A percentile compares a stretch with the other conserved stretches of the same genome.
Evolutionary conservation across 2,888 invertebrate species (phyloP).

Genomic region (Tachina grossa): DNA sequence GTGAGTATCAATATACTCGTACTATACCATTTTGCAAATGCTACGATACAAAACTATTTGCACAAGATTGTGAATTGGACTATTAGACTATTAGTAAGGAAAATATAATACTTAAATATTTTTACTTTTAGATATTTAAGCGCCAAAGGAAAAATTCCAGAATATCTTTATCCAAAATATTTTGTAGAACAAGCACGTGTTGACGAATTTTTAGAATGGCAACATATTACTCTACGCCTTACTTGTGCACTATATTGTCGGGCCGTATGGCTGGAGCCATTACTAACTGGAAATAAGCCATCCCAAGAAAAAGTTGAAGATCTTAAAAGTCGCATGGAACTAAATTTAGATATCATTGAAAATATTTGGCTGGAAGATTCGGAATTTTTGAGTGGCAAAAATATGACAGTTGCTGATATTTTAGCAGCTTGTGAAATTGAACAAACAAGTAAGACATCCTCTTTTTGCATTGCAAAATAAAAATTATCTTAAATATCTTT

Average conservation of each 20-base stretch:
- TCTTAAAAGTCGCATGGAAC: conserved; percentile 84
- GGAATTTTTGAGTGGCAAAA: conserved; percentile 85
- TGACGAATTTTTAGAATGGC: conserved; percentile 90
- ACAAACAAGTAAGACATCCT: conserved; percentile 86
- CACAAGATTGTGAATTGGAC: too few relatives aligned
- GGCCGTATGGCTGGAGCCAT: conserved; percentile 84
- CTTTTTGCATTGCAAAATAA: background rate
- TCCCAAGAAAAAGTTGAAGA: conserved; percentile 81
- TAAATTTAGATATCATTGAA: conserved; percentile 85
- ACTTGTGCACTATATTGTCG: conserved; percentile 85
- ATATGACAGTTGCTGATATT: conserved; percentile 89
- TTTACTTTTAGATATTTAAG: conserved; percentile 75
- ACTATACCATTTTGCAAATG: too few relatives aligned
- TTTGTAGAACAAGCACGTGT: conserved; percentile 85
- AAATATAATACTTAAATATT: background rate
- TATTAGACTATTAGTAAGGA: too few relatives aligned
- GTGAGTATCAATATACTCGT: too few relatives aligned
- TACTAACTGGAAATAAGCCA: conserved; percentile 83
- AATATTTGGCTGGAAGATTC: conserved; percentile 85
- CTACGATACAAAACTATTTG: too few relatives aligned
- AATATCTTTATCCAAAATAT: conserved; percentile 87
- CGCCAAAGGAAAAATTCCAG: conserved; percentile 80
- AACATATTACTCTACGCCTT: conserved; percentile 85
- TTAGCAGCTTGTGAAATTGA: conserved; percentile 90
- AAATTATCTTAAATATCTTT: background rate